A percentile compares a stretch with the other conserved stretches of the same genome.
phyloP scores from a whole-genome alignment of 1,140 invertebrate species.

The Habropoda laboriosa region DNA sequence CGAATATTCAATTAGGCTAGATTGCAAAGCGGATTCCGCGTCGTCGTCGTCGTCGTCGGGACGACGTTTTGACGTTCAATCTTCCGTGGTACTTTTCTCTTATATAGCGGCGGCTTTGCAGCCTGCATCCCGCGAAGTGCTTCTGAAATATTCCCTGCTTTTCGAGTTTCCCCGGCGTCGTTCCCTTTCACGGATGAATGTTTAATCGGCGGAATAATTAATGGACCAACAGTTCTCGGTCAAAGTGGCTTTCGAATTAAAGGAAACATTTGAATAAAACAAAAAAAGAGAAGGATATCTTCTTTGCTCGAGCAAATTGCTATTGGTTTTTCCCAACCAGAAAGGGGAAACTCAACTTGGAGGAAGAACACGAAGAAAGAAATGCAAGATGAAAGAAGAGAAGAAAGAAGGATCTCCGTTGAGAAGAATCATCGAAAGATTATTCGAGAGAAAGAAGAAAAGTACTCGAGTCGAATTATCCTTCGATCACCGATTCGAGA shows the following conservation, averaged over 20 bases:
- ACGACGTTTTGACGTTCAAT: slow-evolving; percentile 38
- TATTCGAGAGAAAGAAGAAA: too few relatives aligned
- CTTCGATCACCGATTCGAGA: slow-evolving; percentile 16
- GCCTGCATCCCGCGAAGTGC: slow-evolving; percentile 14
- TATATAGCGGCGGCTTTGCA: not conserved
- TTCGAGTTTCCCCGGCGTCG: not conserved
- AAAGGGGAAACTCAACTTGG: too few relatives aligned
- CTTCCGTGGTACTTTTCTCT: slow-evolving; percentile 20
- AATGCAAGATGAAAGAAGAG: not conserved
- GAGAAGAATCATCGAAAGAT: too few relatives aligned
- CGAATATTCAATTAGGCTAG: slow-evolving; percentile 60
- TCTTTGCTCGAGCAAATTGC: too few relatives aligned
- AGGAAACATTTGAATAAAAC: too few relatives aligned
- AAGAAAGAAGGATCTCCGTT: not conserved
- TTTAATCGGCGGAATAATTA: not conserved
- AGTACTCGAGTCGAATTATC: not conserved
- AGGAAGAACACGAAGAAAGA: not conserved
- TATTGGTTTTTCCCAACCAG: too few relatives aligned
- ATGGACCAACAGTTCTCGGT: not conserved
- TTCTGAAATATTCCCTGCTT: slow-evolving; percentile 25
- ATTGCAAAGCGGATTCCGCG: slow-evolving; percentile 47
- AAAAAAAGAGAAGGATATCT: not conserved
- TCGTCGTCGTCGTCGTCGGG: slow-evolving; percentile 20
- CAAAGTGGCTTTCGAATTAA: not conserved
- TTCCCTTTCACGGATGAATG: not conserved